Evolutionary conservation across 2,888 invertebrate species (phyloP).

Genomic region (Drosophila neotestacea): DNA sequence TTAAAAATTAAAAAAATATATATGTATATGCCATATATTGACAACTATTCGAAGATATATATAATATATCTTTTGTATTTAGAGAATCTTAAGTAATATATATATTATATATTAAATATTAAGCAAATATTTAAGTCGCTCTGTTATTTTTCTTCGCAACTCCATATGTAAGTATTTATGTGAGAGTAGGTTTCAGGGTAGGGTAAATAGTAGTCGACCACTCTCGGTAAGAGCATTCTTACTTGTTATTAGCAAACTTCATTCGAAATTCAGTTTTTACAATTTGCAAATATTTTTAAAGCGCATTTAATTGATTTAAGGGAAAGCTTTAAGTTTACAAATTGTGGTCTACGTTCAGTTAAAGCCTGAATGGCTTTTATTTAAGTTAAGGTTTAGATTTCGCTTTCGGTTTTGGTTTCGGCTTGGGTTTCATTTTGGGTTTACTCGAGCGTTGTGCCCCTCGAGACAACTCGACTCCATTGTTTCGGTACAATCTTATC

Average conservation of each 20-base stretch:
- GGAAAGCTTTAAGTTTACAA: background rate
- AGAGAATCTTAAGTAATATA: too few relatives aligned
- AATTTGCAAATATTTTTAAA: background rate
- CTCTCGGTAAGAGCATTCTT: background rate
- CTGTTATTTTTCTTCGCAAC: too few relatives aligned
- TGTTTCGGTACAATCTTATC: conserved; percentile 44
- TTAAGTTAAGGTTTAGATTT: conserved; percentile 12
- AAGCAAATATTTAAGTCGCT: too few relatives aligned
- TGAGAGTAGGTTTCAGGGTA: too few relatives aligned
- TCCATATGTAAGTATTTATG: too few relatives aligned
- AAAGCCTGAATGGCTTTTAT: conserved; percentile 5
- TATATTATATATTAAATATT: too few relatives aligned
- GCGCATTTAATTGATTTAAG: conserved; percentile 8
- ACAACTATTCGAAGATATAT: too few relatives aligned
- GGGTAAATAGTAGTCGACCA: background rate
- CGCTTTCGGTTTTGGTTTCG: background rate
- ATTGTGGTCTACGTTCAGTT: background rate
- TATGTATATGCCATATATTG: too few relatives aligned
- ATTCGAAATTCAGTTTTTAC: background rate
- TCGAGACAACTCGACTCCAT: conserved; percentile 25
- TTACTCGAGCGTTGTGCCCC: conserved; percentile 14
- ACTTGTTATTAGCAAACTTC: background rate
- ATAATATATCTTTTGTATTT: too few relatives aligned
- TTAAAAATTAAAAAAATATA: too few relatives aligned
- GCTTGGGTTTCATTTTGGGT: background rate